Evolutionary conservation across 1,140 invertebrate species (phyloP).

Genomic region (Proales similis): DNA sequence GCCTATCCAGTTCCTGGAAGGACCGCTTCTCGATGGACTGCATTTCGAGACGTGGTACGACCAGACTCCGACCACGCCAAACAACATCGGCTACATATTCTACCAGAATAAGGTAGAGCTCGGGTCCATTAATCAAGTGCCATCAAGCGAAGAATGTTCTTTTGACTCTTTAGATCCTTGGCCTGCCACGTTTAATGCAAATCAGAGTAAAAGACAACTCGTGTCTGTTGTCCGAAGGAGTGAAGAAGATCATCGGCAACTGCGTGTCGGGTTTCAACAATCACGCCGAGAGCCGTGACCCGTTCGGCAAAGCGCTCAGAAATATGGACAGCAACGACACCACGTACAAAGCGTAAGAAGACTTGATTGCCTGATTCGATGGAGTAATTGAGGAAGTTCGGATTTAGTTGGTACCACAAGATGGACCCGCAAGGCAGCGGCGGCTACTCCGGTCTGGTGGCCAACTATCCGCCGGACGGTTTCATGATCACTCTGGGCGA

Average conservation of each 20-base stretch:
- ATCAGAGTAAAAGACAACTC: constrained; percentile 46
- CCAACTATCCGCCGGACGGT: constrained; percentile 21
- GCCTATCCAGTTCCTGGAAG: constrained; percentile 56
- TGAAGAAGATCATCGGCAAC: constrained; percentile 9
- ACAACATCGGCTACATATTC: constrained; percentile 56
- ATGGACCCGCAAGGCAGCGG: constrained; percentile 25
- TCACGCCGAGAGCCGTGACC: background rate
- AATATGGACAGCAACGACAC: constrained; percentile 1
- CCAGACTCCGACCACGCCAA: constrained; percentile 45
- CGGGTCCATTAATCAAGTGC: background rate
- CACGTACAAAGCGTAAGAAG: constrained; percentile 20
- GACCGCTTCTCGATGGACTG: constrained; percentile 57
- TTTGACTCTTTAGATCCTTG: constrained; percentile 54
- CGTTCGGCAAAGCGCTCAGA: constrained; percentile 17
- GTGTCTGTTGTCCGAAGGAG: constrained; percentile 5
- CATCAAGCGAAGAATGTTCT: background rate
- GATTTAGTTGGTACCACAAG: constrained; percentile 3
- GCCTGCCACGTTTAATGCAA: constrained; percentile 61
- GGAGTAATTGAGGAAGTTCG: background rate
- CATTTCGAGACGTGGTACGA: constrained; percentile 60
- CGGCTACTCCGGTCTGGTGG: constrained; percentile 1
- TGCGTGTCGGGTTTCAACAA: constrained; percentile 8
- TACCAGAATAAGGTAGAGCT: constrained; percentile 59
- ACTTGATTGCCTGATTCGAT: background rate
- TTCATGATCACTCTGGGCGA: constrained; percentile 33